These are phyloP conservation scores for Dryas iulia DNA, from an alignment of 1,140 invertebrate species.

Conservation along the genomic window DNA sequence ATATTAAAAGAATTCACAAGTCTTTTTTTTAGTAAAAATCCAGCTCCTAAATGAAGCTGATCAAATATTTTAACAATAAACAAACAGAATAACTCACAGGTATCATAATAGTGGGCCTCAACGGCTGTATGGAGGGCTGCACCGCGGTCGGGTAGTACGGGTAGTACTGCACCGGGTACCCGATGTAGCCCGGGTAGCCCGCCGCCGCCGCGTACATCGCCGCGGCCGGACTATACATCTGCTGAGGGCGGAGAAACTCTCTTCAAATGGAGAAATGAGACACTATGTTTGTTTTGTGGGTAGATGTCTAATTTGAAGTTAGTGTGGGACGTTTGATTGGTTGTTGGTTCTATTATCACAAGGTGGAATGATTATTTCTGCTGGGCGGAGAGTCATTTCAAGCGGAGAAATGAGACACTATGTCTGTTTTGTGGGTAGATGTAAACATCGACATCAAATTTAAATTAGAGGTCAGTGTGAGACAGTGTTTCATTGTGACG, in stretches of 20 bases:
- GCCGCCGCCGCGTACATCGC: constrained; percentile 84
- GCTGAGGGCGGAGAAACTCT: background rate
- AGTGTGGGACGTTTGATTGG: no score
- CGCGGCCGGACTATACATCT: constrained; percentile 86
- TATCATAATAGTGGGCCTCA: constrained; percentile 89
- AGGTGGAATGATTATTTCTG: no score
- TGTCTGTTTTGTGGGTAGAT: no score
- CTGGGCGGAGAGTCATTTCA: background rate
- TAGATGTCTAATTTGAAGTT: no score
- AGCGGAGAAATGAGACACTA: background rate
- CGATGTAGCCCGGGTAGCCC: constrained; percentile 86
- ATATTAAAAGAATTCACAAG: no score
- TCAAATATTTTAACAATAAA: background rate
- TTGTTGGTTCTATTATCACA: no score
- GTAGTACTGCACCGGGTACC: constrained; percentile 87
- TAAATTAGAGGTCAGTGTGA: no score
- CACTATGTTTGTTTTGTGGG: no score
- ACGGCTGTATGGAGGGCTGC: constrained; percentile 84
- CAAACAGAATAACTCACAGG: constrained; percentile 81
- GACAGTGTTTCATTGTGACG: no score
- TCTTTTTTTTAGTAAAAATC: no score
- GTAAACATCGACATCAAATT: no score
- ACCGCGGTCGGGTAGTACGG: constrained; percentile 86
- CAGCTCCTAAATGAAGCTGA: no score
- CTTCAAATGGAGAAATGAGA: background rate